phyloP scores from a whole-genome alignment of 1,140 invertebrate species.

The Drosophila fuyamai region DNA sequence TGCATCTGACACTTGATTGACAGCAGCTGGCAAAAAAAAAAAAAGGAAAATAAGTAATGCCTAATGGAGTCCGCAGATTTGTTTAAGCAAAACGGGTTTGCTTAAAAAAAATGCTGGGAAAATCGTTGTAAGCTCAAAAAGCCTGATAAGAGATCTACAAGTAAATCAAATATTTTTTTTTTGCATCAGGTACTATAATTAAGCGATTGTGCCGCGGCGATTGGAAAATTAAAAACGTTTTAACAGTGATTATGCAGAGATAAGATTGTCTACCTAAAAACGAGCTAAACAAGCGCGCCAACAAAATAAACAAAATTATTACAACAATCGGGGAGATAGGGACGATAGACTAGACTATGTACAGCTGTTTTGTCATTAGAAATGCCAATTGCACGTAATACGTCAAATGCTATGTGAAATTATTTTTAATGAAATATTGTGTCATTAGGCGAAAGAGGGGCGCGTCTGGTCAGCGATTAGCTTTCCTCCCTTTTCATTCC shows the following conservation, averaged over 20 bases:
- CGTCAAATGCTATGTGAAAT: constrained; percentile 80
- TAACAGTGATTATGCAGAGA: constrained; percentile 66
- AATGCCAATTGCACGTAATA: constrained; percentile 81
- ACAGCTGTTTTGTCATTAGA: constrained; percentile 63
- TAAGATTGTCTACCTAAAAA: constrained; percentile 47
- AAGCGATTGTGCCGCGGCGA: constrained; percentile 68
- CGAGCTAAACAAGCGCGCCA: constrained; percentile 59
- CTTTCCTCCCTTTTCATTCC: neutral
- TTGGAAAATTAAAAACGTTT: constrained; percentile 80
- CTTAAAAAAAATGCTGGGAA: constrained; percentile 25
- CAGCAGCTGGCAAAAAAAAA: constrained; percentile 62
- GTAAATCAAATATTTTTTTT: constrained; percentile 31
- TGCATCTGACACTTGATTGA: constrained; percentile 81
- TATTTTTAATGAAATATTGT: constrained; percentile 83
- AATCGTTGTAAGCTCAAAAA: constrained; percentile 30
- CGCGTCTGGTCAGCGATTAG: constrained; percentile 69
- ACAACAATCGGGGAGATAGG: neutral
- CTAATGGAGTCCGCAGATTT: constrained; percentile 47
- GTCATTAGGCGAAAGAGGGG: constrained; percentile 72
- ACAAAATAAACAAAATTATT: constrained; percentile 62
- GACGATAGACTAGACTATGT: constrained; percentile 2
- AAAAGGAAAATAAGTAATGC: constrained; percentile 7
- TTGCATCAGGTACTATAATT: constrained; percentile 68
- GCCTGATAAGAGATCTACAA: constrained; percentile 34
- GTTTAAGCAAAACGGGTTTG: constrained; percentile 31